phyloP scores from a whole-genome alignment of 2,797 vertebrate genomes.

The Prunella strophiata region DNA sequence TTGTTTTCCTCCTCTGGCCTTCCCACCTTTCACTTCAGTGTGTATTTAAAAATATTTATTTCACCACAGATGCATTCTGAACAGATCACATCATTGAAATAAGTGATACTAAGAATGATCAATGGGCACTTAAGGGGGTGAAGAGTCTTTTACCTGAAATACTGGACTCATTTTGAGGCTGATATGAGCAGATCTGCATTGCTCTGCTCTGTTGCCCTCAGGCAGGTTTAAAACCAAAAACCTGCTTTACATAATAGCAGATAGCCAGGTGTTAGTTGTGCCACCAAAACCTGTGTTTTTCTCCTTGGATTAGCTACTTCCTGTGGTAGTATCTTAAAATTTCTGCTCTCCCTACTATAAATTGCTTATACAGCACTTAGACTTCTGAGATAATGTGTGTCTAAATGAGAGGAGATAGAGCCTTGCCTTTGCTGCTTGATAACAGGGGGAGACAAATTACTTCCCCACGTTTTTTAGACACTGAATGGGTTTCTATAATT shows the following conservation, averaged over 20 bases:
- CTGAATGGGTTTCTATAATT: neutral
- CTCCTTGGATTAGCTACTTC: neutral
- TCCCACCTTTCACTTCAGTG: neutral
- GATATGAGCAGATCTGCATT: neutral
- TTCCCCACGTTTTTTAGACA: neutral
- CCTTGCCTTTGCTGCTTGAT: neutral
- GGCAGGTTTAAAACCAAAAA: neutral
- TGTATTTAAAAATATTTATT: conserved; percentile 20
- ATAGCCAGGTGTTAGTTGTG: neutral
- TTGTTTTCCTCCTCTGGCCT: neutral
- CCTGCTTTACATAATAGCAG: neutral
- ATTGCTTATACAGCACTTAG: neutral
- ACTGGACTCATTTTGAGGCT: neutral
- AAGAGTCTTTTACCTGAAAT: neutral
- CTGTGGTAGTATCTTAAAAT: neutral
- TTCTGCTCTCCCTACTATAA: neutral
- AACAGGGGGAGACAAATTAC: neutral
- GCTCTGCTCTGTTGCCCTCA: neutral
- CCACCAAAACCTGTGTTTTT: neutral
- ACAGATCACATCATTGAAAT: neutral
- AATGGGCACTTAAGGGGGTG: neutral
- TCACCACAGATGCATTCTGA: neutral
- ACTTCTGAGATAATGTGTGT: neutral
- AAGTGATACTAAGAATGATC: conserved; percentile 17
- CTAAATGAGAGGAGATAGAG: neutral